Evolutionary conservation across 2,797 vertebrate species (phyloP), one percentile per base, ranked within the genome.

Genomic region (Danio choprae): DNA sequence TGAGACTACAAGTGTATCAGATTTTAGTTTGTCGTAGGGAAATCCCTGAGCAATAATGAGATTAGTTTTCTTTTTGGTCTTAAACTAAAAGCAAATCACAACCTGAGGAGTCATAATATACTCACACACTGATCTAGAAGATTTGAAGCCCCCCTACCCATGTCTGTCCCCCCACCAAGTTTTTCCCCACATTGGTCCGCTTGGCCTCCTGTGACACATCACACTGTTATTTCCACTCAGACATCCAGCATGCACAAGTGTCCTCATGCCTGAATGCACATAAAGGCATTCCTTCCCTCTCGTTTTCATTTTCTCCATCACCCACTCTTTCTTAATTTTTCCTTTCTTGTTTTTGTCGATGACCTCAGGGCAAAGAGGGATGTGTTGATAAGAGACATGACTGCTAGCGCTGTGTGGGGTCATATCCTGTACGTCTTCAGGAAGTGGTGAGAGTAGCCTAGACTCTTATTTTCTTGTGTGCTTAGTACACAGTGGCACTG

Each of bases 191-290:
- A 43, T 70, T 81, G 5, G 43, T 48, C 20, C 68, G 13, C 60
- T 53, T 13, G 51, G 67, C 72, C 63, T 77, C 68, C 75, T 79
- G 56, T 87, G 86, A 87, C 84, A 87, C 84, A 85, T 87, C 82
- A 13, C 7, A 9, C 63, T 84, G 46, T 76, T 81, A 87, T 87
- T 87, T 79, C 71, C 46, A 51, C 50, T 74, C 29, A 68, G 64
- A 71, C 58, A 55, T 48, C 12, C n/a, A 60, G 75, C 40, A 70
- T 59, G 43, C 70, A 56, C 63, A 72, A 51, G 50, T 60, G 59
- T 59, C 50, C 12, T 74, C 64, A 43, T 68, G 79, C 46, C 41
- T 78, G 18, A 15, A 41, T 58, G 65, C 29, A 71, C 69, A 70
- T 55, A 22, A 22, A 20, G 48, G 40, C 56, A 29, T 46, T 36